These are phyloP conservation scores for Mellilla xanthometata DNA, from an alignment of 2,888 invertebrate genomes.

Conservation along the genomic window DNA sequence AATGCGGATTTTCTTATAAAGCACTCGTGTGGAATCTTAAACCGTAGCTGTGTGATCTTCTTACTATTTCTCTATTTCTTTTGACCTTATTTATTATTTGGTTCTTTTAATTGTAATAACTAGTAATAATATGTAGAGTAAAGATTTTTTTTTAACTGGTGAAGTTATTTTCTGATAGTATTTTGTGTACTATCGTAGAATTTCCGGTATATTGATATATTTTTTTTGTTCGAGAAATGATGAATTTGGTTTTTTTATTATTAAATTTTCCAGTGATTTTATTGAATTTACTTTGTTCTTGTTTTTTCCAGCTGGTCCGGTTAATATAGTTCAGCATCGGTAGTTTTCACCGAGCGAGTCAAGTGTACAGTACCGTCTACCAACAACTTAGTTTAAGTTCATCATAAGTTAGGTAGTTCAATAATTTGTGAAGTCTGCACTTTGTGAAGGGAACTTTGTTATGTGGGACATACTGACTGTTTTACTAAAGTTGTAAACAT, in stretches of 20 bases:
- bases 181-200: too few relatives aligned
- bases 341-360: constrained; percentile 28
- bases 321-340: constrained; percentile 26
- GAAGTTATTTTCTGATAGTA: too few relatives aligned
- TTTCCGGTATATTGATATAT: too few relatives aligned
- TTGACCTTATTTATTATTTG: too few relatives aligned
- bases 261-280: too few relatives aligned
- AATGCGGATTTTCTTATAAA: constrained; percentile 16
- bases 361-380: constrained; percentile 23
- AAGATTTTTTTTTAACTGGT: too few relatives aligned
- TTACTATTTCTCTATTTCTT: neutral
- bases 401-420: constrained; percentile 22
- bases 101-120: too few relatives aligned
- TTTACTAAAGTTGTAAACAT: neutral
- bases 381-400: constrained; percentile 22
- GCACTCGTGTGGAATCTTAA: neutral
- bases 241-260: too few relatives aligned
- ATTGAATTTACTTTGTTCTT: too few relatives aligned
- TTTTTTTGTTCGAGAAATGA: too few relatives aligned
- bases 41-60: neutral
- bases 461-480: constrained; percentile 6
- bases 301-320: constrained; percentile 35
- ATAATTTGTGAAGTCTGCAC: constrained; percentile 22
- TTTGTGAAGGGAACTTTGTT: constrained; percentile 19
- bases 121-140: too few relatives aligned